Conservation (phyloP, 1,140 invertebrate species). For the Plutomurus gul region DNA sequence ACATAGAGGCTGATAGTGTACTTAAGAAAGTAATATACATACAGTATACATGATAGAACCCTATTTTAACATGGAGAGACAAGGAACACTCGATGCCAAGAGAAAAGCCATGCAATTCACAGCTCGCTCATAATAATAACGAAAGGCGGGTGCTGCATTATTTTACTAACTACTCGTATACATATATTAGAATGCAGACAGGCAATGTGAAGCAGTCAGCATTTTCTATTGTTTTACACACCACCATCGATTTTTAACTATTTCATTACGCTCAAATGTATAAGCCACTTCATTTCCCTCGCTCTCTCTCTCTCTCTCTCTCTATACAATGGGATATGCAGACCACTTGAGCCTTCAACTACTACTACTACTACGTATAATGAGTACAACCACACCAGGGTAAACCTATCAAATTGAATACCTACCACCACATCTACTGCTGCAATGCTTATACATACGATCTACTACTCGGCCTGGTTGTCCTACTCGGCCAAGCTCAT, state of each 20-base stretch:
- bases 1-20: no score
- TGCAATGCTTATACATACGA: no score
- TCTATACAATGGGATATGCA: neutral
- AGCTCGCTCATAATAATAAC: neutral
- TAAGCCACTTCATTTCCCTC: conserved; percentile 11
- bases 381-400: neutral
- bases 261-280: neutral
- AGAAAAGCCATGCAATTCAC: no score
- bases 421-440: no score
- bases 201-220: neutral
- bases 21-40: no score
- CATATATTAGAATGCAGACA: neutral
- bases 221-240: conserved; percentile 17
- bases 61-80: no score
- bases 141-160: neutral
- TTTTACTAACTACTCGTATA: no score
- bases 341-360: neutral
- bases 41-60: no score
- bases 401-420: neutral
- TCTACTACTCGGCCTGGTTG: no score
- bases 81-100: no score
- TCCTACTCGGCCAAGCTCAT: no score
- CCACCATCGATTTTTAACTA: neutral
- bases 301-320: no score
- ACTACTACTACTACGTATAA: neutral